phyloP scores from a whole-genome alignment of 2,797 vertebrate species.

The Avahi laniger region DNA sequence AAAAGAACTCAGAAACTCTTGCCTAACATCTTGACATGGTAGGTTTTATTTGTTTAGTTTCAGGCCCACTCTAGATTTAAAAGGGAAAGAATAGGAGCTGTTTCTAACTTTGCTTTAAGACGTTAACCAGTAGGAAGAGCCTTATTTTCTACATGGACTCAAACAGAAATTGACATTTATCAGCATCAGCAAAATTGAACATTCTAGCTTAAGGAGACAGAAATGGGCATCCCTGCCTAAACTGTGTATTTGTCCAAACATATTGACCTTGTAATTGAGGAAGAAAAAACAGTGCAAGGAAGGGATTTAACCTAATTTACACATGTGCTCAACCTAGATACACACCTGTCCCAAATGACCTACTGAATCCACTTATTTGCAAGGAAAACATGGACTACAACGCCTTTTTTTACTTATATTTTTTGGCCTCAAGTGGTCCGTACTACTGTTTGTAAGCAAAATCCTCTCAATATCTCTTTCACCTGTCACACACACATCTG shows the following conservation, averaged over 20 bases:
- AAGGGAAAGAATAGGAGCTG: neutral
- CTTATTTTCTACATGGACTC: neutral
- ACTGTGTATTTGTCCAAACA: conserved; percentile 19
- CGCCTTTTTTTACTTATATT: neutral
- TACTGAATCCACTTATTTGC: conserved; percentile 15
- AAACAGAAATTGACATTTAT: conserved; percentile 23
- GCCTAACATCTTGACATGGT: neutral
- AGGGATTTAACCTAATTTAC: conserved; percentile 73
- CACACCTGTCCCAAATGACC: conserved; percentile 71
- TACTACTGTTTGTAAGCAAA: conserved; percentile 57
- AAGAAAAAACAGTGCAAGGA: neutral
- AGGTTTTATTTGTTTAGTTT: neutral
- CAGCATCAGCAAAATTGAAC: neutral
- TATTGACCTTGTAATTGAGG: conserved; percentile 37
- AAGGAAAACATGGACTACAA: conserved; percentile 4
- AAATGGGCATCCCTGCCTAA: conserved; percentile 11
- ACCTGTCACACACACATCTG: conserved; percentile 58
- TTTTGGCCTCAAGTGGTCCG: neutral
- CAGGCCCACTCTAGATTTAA: neutral
- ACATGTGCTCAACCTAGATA: conserved; percentile 73
- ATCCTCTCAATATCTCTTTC: conserved; percentile 30
- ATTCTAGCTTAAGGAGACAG: neutral
- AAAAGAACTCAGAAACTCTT: conserved; percentile 53
- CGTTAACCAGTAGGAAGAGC: neutral
- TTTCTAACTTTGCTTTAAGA: conserved; percentile 42